Evolutionary conservation across 2,797 vertebrate genomes (phyloP).

Genomic region (Aplochiton taeniatus): DNA sequence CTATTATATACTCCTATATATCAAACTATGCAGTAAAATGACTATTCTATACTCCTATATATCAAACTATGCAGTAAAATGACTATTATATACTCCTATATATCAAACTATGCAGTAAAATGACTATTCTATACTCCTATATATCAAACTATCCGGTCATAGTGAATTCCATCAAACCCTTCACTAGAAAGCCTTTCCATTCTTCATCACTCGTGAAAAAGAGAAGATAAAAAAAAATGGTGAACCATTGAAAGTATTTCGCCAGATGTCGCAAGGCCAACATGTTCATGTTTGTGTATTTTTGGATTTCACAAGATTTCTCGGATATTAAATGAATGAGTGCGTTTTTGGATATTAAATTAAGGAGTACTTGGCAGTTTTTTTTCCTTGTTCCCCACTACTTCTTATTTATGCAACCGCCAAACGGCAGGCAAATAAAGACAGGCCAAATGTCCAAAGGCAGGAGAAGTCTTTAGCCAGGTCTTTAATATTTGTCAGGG

Average conservation of each 20-base stretch:
- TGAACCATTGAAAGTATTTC: conserved; percentile 37
- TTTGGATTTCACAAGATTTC: conserved; percentile 53
- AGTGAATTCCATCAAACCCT: conserved; percentile 5
- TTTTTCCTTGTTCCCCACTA: conserved; percentile 19
- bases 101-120: no score
- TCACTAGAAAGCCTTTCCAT: conserved; percentile 23
- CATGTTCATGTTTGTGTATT: conserved; percentile 50
- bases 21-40: no score
- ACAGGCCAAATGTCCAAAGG: conserved; percentile 63
- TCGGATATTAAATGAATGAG: conserved; percentile 63
- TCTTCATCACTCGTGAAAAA: conserved; percentile 18
- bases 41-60: no score
- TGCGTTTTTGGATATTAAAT: conserved; percentile 60
- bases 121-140: no score
- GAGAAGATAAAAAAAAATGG: conserved; percentile 15
- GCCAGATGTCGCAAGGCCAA: conserved; percentile 44
- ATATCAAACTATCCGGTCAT: conserved; percentile 3
- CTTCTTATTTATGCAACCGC: conserved; percentile 70
- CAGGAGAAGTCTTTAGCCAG: conserved; percentile 56
- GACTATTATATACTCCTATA: no score
- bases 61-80: no score
- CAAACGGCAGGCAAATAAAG: conserved; percentile 80
- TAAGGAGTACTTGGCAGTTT: conserved; percentile 54
- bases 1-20: no score
- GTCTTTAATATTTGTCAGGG: conserved; percentile 84